These are phyloP conservation scores for Toxonevra muliebris DNA, from an alignment of 2,888 invertebrate genomes.

Conservation along the genomic window DNA sequence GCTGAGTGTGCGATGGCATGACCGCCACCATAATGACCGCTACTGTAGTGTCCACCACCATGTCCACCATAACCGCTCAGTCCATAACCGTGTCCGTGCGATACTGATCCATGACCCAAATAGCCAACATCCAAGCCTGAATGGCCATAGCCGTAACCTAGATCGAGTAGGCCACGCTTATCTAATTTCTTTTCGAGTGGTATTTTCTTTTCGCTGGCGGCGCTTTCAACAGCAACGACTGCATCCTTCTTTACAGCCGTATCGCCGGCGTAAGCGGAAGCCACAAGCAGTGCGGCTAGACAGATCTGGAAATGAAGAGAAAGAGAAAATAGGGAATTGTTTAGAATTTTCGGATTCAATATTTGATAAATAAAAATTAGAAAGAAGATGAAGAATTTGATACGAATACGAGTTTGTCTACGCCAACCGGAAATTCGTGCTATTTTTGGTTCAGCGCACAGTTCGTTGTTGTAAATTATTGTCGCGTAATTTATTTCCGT, in stretches of 20 bases:
- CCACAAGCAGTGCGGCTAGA: conserved; percentile 79
- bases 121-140: conserved; percentile 80
- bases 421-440: too few relatives aligned
- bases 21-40: conserved; percentile 48
- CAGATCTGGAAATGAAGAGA: conserved; percentile 69
- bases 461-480: too few relatives aligned
- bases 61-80: conserved; percentile 49
- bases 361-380: too few relatives aligned
- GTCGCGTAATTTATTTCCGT: neutral
- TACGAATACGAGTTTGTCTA: too few relatives aligned
- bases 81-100: conserved; percentile 59
- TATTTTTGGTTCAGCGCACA: too few relatives aligned
- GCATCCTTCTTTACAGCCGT: conserved; percentile 70
- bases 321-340: neutral
- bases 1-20: conserved; percentile 53
- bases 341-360: too few relatives aligned
- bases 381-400: too few relatives aligned
- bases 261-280: conserved; percentile 74
- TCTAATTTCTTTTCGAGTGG: conserved; percentile 80
- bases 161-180: conserved; percentile 81
- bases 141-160: conserved; percentile 83
- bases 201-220: conserved; percentile 65
- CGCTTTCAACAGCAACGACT: conserved; percentile 63
- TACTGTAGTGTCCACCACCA: conserved; percentile 39
- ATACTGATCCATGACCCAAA: conserved; percentile 72